phyloP scores from a whole-genome alignment of 2,797 vertebrate species.

The Melanotaenia nigrans region DNA sequence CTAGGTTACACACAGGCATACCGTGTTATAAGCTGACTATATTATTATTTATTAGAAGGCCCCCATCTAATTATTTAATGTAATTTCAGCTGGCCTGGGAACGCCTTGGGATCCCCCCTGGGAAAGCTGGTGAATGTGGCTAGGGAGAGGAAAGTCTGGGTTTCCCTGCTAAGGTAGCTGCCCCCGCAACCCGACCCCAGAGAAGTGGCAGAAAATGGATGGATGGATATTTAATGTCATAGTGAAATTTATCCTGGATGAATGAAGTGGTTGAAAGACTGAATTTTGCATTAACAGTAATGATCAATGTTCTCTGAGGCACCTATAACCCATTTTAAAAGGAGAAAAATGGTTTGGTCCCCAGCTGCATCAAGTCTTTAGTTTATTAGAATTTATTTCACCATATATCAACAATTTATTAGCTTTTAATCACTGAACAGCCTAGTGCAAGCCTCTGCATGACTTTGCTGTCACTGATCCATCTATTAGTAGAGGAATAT shows the following conservation, averaged over 20 bases:
- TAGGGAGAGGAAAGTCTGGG: no score
- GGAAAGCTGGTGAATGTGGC: no score
- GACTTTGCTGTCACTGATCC: background rate
- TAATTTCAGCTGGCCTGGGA: no score
- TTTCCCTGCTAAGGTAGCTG: no score
- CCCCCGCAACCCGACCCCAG: no score
- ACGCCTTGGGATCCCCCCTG: no score
- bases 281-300: background rate
- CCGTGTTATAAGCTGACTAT: background rate
- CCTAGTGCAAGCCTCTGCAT: background rate
- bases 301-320: background rate
- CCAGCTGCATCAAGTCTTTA: no score
- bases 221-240: background rate
- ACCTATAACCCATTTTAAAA: background rate
- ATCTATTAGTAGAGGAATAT: no score
- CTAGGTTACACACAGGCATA: background rate
- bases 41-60: background rate
- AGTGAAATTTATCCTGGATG: background rate
- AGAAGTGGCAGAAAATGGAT: no score
- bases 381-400: background rate
- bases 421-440: slow-evolving; percentile 3
- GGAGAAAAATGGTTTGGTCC: background rate
- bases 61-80: no score
- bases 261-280: background rate
- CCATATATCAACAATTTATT: background rate